phyloP scores from a whole-genome alignment of 2,888 invertebrate species.

The Polylopha cassiicola region DNA sequence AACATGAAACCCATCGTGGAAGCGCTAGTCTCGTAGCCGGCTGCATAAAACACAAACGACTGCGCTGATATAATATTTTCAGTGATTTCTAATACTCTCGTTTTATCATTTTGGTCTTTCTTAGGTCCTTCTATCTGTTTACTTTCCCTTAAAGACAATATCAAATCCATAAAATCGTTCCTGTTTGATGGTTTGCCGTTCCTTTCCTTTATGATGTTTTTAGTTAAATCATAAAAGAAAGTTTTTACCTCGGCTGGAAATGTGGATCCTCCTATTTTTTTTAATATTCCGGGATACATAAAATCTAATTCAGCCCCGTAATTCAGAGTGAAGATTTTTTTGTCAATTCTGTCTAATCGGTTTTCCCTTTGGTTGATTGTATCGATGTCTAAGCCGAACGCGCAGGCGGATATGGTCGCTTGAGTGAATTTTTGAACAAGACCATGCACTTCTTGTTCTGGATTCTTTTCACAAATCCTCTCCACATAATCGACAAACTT shows the following conservation, averaged over 20 bases:
- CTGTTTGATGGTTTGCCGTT: conserved; percentile 7
- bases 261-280: conserved; percentile 3
- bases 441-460: conserved; percentile 12
- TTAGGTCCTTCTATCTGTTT: conserved; percentile 5
- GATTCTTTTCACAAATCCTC: not conserved
- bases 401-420: conserved; percentile 24
- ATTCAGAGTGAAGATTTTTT: conserved; percentile 9
- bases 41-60: conserved; percentile 18
- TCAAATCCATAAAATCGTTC: conserved; percentile 22
- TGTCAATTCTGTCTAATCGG: conserved; percentile 7
- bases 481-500: conserved; percentile 5
- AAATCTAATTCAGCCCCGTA: conserved; percentile 11
- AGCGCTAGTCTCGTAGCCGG: conserved; percentile 20
- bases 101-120: not conserved
- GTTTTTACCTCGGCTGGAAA: conserved; percentile 7
- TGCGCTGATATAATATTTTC: conserved; percentile 17
- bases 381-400: conserved; percentile 23
- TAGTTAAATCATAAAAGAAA: conserved; percentile 11
- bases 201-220: conserved; percentile 6
- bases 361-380: conserved; percentile 6
- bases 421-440: conserved; percentile 19
- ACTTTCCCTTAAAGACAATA: conserved; percentile 10
- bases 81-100: conserved; percentile 5
- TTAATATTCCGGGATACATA: conserved; percentile 19
- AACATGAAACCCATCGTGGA: conserved; percentile 17